Evolutionary conservation across 2,888 invertebrate species (phyloP), one percentile per base, ranked within the genome.

Genomic region (Caenorhabditis virilis): DNA sequence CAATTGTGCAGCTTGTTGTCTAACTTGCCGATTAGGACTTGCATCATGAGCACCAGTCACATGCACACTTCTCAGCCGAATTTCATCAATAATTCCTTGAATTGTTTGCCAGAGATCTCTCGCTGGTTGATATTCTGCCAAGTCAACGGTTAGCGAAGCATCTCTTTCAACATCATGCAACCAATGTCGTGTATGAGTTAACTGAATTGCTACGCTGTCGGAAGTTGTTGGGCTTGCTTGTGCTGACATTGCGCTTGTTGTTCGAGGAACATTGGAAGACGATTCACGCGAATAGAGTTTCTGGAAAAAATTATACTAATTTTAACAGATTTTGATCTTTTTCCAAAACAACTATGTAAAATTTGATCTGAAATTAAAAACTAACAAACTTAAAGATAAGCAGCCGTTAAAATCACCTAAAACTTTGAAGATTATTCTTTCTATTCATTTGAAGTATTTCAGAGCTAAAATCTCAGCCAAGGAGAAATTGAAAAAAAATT

Each of bases 141-240:
- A 42, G 56, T 80, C 78, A n/a, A 80, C 80, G 22, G 78, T 78
- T 11, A 65, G 36, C 25, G 73, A 62, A 1, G 78, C 77, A 50
- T 82, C 83, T 16, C 82, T 35, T 47, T 82, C 77, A 15, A 76
- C 67, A 46, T 83, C 83, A 20, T 67, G 73, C 42, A 83, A 59
- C 80, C 80, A 76, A 39, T 78, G 78, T 7, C 66, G 48, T 11
- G 77, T 61, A 16, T 76, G 76, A 0, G 72, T 75, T 42, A 83
- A 57, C 20, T 75, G 63, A 6, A 60, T 50, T 16, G 62, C 55
- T 5, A 63, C 53, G 1, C 50, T 54, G 22, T 60, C 65, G 0
- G 54, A 50, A 22, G 20, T 35, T 2, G n/a, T 46, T 26, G 20
- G 16, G 4, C 5, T 7, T 9, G 5, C 20, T 16, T 18, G 13